Evolutionary conservation across 2,888 invertebrate genomes (phyloP), one percentile per base, ranked within the genome.

Genomic region (Athetis lepigone): DNA sequence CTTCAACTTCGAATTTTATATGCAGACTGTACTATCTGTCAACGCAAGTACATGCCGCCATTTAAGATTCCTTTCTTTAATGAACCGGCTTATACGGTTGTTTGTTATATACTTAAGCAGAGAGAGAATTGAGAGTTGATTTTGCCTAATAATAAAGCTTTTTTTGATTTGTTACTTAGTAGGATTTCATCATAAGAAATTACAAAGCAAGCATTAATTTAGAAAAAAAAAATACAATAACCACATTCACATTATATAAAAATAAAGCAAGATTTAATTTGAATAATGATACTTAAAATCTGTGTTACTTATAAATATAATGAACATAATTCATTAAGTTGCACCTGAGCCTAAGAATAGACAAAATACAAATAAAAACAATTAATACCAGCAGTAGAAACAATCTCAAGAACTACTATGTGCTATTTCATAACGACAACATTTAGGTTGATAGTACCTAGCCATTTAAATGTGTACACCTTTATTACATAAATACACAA

Each of bases 311-410:
- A 25, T 13, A 23, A 25, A 33, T 13, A 8, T 33, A n/a, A 13
- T 13, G 4, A n/a, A 13, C 11, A 33, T 33, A 29, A 1, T 9
- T 29, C n/a, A 57, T 27, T 21, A 36, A 18, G n/a, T 33, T 25
- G 11, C 8, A 36, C 13, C 36, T 19, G 19, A 43, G 33, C 19
- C 19, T 11, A 23, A n/a, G 8, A 16, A 46, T 46, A 65, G 19
- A 56, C 13, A 16, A 42, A 43, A 69, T 42, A 61, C 9, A 18
- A 29, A 58, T 36, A 62, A 66, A 66, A 46, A 25, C 70, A 62
- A 33, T 50, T 33, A 16, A 23, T 59, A 50, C 37, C 11, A 37
- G 33, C 23, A 64, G 16, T 49, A 47, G 37, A 39, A 43, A 54
- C 55, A 27, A 37, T 37, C 45, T 37, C 37, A 51, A 50, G 18